Percentiles rank a stretch among this genome's conserved stretches.
phyloP scores from a whole-genome alignment of 2,113 vertebrate species.

The Tupaia tana region DNA sequence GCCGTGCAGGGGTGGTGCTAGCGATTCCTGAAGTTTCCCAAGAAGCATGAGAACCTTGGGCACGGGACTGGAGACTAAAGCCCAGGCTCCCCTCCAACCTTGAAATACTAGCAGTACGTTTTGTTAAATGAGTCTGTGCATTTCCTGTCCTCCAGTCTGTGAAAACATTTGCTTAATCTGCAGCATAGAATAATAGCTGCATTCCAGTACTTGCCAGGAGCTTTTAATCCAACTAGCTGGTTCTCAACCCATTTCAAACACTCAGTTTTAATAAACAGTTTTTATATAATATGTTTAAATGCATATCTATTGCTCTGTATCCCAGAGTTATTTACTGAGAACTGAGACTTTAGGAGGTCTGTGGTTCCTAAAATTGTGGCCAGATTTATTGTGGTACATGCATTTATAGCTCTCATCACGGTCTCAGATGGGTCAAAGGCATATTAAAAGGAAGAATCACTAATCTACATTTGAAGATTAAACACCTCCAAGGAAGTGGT shows the following conservation, averaged over 20 bases:
- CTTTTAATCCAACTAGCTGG: slow-evolving; percentile 8
- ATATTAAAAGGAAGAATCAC: not conserved
- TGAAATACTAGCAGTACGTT: not conserved
- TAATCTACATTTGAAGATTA: not conserved
- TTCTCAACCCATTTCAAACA: not conserved
- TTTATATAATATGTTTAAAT: slow-evolving; percentile 23
- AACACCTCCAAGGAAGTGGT: not conserved
- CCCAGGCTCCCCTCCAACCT: not conserved
- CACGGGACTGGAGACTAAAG: not conserved
- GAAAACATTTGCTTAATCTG: not conserved
- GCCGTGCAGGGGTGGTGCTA: not conserved
- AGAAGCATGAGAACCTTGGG: not conserved
- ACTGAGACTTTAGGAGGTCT: not conserved
- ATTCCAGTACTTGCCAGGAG: not conserved
- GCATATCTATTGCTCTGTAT: not conserved
- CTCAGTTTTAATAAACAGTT: slow-evolving; percentile 25
- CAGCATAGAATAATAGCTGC: not conserved
- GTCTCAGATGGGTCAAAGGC: not conserved
- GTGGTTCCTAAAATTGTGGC: not conserved
- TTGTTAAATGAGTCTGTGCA: not conserved
- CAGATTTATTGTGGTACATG: not conserved
- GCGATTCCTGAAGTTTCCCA: not conserved
- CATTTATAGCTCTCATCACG: not conserved
- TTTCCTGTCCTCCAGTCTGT: not conserved
- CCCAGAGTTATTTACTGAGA: not conserved